Evolutionary conservation across 2,797 vertebrate species (phyloP).

Genomic region (Cygnus olor): DNA sequence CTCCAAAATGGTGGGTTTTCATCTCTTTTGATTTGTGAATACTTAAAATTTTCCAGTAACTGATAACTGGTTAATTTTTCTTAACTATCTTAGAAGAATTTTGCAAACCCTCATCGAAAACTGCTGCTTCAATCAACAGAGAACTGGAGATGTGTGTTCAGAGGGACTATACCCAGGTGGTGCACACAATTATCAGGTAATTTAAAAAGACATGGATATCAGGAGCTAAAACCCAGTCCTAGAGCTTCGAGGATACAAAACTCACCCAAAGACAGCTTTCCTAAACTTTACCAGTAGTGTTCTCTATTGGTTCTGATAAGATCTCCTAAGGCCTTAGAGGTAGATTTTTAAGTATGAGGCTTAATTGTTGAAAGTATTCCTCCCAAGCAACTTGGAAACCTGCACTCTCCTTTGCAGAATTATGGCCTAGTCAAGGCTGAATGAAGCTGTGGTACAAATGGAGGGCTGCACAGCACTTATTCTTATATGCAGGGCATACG

Average conservation of each 20-base stretch:
- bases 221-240: neutral
- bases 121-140: neutral
- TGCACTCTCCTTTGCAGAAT: neutral
- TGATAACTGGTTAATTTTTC: neutral
- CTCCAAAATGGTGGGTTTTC: neutral
- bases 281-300: neutral
- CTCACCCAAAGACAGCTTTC: neutral
- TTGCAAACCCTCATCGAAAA: neutral
- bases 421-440: neutral
- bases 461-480: accelerated
- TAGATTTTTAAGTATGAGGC: neutral
- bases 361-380: neutral
- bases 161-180: neutral
- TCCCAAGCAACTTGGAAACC: neutral
- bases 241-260: neutral
- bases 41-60: neutral
- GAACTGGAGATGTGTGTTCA: neutral
- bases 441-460: neutral
- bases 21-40: neutral
- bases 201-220: neutral
- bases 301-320: neutral
- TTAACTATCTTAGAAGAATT: neutral
- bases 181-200: neutral
- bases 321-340: neutral
- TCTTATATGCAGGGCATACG: neutral